phyloP scores from a whole-genome alignment of 2,113 vertebrate genomes.

The Myotis brandtii region DNA sequence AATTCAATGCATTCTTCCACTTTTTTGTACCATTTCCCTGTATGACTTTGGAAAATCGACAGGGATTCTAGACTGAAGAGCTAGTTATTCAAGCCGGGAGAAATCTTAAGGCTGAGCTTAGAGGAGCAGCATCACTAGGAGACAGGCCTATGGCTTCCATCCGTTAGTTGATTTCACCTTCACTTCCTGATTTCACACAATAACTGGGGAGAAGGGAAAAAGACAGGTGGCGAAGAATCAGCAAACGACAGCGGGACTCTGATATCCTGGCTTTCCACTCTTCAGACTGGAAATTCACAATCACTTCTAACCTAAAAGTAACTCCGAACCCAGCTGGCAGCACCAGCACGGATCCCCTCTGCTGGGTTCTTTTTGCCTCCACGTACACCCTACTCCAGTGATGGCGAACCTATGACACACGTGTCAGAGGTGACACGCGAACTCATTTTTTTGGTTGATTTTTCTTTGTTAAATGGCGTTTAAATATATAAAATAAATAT shows the following conservation, averaged over 20 bases:
- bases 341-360: fast-evolving
- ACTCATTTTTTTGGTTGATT: too few species aligned
- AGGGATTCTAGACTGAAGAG: neutral
- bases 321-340: neutral
- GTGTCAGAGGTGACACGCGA: too few species aligned
- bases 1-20: neutral
- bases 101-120: neutral
- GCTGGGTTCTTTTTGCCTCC: neutral
- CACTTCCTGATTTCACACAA: neutral
- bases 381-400: neutral
- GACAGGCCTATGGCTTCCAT: neutral
- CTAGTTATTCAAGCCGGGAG: neutral
- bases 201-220: neutral
- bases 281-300: constrained; percentile 2
- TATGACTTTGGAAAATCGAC: neutral
- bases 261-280: neutral
- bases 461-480: too few species aligned
- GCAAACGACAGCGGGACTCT: neutral
- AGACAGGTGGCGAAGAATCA: neutral
- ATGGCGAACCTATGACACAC: too few species aligned
- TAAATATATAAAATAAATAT: too few species aligned
- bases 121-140: neutral
- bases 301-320: neutral
- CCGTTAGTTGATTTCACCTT: neutral
- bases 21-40: neutral